phyloP scores from a whole-genome alignment of 2,113 vertebrate genomes.

The Zapornia atra region DNA sequence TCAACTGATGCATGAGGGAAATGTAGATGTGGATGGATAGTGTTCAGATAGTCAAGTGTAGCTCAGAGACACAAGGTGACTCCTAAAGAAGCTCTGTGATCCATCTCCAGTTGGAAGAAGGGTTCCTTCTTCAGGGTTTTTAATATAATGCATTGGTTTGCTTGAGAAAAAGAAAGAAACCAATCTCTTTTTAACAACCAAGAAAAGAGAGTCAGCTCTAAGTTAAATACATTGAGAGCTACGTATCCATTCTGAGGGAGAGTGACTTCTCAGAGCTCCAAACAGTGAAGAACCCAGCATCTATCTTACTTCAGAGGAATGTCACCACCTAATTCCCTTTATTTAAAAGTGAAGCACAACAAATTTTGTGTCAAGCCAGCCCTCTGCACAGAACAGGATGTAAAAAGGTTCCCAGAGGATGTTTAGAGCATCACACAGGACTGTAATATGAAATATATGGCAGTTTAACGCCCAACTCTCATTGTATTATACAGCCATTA shows the following conservation, averaged over 20 bases:
- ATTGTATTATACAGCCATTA: not conserved
- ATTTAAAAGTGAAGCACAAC: not conserved
- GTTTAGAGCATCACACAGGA: conserved; percentile 10
- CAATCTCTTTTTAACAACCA: not conserved
- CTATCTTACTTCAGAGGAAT: not conserved
- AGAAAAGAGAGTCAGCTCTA: not conserved
- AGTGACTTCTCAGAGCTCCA: conserved; percentile 6
- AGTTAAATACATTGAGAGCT: not conserved
- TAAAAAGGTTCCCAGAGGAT: not conserved
- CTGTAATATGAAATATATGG: conserved; percentile 1
- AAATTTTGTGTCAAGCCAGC: not conserved
- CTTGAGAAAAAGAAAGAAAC: not conserved
- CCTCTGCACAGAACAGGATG: not conserved
- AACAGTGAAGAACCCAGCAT: not conserved
- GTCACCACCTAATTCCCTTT: not conserved
- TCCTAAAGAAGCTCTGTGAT: not conserved
- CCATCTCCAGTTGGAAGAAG: not conserved
- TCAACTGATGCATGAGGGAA: not conserved
- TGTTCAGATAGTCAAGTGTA: not conserved
- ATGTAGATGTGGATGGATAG: not conserved
- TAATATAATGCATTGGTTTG: not conserved
- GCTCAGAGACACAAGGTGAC: not conserved
- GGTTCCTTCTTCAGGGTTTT: not conserved
- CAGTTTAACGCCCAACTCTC: not conserved
- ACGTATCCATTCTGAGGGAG: not conserved